Evolutionary conservation across 2,888 invertebrate species (phyloP).

Genomic region (Mythimna loreyi): DNA sequence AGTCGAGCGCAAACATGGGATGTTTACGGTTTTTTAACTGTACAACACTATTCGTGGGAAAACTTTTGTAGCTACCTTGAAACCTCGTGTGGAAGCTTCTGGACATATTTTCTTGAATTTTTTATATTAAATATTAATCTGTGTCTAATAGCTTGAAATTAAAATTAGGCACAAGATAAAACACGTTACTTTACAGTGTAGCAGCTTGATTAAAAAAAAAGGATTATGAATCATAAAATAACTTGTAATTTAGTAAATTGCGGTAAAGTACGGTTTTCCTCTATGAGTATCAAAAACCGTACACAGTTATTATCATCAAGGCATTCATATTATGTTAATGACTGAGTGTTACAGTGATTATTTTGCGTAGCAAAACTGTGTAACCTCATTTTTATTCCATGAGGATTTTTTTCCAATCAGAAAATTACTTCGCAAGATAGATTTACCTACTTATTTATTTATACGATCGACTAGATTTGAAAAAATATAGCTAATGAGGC

Average conservation of each 20-base stretch:
- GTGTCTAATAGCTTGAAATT: neutral
- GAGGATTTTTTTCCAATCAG: constrained; percentile 38
- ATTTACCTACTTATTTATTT: neutral
- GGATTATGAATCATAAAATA: neutral
- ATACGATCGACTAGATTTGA: neutral
- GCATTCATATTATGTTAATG: constrained; percentile 50
- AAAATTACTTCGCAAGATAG: constrained; percentile 1
- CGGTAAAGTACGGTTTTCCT: constrained; percentile 34
- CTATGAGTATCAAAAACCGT: constrained; percentile 32
- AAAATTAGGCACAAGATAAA: neutral
- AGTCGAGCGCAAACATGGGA: constrained; percentile 63
- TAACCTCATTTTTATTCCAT: constrained; percentile 39
- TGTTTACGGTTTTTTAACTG: constrained; percentile 28
- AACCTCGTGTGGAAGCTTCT: neutral
- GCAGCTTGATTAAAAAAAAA: neutral
- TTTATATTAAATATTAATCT: neutral
- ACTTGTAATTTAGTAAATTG: neutral
- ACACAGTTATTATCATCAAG: constrained; percentile 42
- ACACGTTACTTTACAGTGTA: neutral
- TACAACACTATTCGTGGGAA: constrained; percentile 11
- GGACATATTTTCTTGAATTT: neutral
- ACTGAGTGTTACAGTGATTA: constrained; percentile 11
- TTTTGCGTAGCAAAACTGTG: constrained; percentile 20
- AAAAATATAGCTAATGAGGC: neutral
- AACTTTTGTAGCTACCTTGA: neutral